phyloP scores from a whole-genome alignment of 2,888 invertebrate genomes.

The Rhingia campestris region DNA sequence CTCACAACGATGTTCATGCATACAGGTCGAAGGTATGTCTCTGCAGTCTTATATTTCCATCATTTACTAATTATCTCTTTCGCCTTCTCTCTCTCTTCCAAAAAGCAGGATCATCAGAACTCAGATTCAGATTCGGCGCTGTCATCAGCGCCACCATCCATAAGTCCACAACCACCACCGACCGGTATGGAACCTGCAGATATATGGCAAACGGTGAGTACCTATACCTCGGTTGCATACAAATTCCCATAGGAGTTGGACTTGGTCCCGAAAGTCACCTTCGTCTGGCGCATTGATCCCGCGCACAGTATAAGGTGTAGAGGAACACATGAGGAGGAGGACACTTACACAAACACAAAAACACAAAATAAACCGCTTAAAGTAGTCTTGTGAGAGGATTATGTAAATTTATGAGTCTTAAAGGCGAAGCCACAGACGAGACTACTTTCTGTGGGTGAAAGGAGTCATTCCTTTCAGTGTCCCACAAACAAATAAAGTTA shows the following conservation, averaged over 20 bases:
- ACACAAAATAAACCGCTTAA: slow-evolving; percentile 20
- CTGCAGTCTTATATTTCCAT: slow-evolving; percentile 51
- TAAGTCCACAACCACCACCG: slow-evolving; percentile 86
- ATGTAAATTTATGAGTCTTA: slow-evolving; percentile 71
- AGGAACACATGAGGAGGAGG: slow-evolving; percentile 21
- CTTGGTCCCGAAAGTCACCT: slow-evolving; percentile 64
- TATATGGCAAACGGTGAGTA: slow-evolving; percentile 82
- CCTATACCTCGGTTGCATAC: slow-evolving; percentile 15
- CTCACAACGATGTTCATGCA: slow-evolving; percentile 76
- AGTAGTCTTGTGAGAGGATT: slow-evolving; percentile 48
- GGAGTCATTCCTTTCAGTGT: slow-evolving; percentile 36
- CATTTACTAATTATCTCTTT: slow-evolving; percentile 37
- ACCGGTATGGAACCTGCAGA: slow-evolving; percentile 81
- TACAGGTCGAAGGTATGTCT: slow-evolving; percentile 79
- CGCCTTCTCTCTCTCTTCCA: slow-evolving; percentile 19
- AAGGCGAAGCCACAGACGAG: slow-evolving; percentile 38
- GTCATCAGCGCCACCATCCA: slow-evolving; percentile 88
- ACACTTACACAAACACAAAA: background rate
- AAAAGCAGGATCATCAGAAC: slow-evolving; percentile 77
- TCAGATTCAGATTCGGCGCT: slow-evolving; percentile 88
- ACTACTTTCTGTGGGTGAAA: slow-evolving; percentile 27
- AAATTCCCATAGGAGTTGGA: slow-evolving; percentile 36
- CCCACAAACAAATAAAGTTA: slow-evolving; percentile 54
- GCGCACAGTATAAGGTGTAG: slow-evolving; percentile 8
- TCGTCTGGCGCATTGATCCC: slow-evolving; percentile 72